Conservation (phyloP, 2,888 invertebrate species). For the Xylota segnis region DNA sequence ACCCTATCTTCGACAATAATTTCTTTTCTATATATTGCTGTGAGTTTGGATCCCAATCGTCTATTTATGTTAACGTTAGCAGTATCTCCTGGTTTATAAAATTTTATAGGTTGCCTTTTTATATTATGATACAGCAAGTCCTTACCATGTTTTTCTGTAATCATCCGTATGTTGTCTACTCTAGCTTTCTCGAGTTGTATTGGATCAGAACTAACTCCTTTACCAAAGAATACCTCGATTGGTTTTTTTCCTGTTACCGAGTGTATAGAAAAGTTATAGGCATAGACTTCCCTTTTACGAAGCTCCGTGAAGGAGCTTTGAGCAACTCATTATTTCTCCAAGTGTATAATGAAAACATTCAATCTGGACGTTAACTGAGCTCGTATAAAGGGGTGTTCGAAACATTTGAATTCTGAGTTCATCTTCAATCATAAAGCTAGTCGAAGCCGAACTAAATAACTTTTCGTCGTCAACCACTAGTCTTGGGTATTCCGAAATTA, state of each 20-base stretch:
- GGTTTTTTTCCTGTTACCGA: conserved; percentile 46
- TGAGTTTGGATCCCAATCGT: too few relatives aligned
- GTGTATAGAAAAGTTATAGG: not conserved
- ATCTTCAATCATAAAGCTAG: conserved; percentile 40
- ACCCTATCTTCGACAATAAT: too few relatives aligned
- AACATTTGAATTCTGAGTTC: conserved; percentile 30
- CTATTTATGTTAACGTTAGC: too few relatives aligned
- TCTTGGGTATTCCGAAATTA: conserved; percentile 15
- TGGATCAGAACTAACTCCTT: conserved; percentile 39
- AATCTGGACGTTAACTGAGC: conserved; percentile 48
- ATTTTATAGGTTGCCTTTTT: conserved; percentile 53
- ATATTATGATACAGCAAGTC: conserved; percentile 64
- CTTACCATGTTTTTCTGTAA: conserved; percentile 53
- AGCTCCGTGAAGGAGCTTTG: not conserved
- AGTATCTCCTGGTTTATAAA: not conserved
- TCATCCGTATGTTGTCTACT: conserved; percentile 50
- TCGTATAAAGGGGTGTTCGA: conserved; percentile 23
- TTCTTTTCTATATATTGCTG: too few relatives aligned
- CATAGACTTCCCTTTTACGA: not conserved
- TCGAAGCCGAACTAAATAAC: conserved; percentile 28
- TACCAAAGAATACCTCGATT: conserved; percentile 57
- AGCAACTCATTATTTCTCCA: not conserved
- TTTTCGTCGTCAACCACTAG: conserved; percentile 52
- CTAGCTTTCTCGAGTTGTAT: conserved; percentile 50
- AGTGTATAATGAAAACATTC: conserved; percentile 50